Base-by-base conservation (phyloP, 2,797 vertebrate genomes). In the Acanthis flammea region DNA sequence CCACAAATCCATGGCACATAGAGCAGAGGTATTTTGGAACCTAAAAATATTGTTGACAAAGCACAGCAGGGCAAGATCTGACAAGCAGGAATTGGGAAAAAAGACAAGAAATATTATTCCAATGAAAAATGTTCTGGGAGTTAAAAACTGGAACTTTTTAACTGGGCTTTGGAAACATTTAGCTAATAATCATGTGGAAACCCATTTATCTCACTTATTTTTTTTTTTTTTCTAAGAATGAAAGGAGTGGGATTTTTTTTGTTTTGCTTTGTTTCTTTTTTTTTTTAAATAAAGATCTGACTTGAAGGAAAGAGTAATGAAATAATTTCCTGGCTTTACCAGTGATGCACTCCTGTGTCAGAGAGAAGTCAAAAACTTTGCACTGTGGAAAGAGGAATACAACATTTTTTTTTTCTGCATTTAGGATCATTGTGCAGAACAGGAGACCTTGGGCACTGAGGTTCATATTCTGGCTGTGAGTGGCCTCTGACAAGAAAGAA, bases 251-350 rank as follows among this genome's bases (percentile, higher is more conserved):
- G 12, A 7, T 27, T 37, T 35, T 25, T 60, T 15, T 39, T 14
- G 14, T 39, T 39, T 39, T 39, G 39, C 39, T 14, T 39, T 39
- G 41, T 41, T 41, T 41, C 4, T 18, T 41, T 41, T 41, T 18
- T 15, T 19, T 45, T 57, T 21, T 3, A 0, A 27, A 58, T 62
- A 39, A 67, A 79, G 27, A 68, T 17, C 22, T 0, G 0, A 88
- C 30, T 44, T 44, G 42, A 87, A 91, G 81, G 44, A 78, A 89
- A 58, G 41, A 77, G 13, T 48, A 87, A 14, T 28, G 17, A 84
- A 74, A 78, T 55, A 54, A 67, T 94, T 80, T 77, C 88, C 91
- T 87, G 66, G 78, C 48, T 90, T 63, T 62, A 62, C 19, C 37
- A 85, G 24, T 24, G 41, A 39, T 66, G 31, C 8, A 66, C 11